phyloP scores from a whole-genome alignment of 2,888 invertebrate genomes.

The Neoaliturus tenellus region DNA sequence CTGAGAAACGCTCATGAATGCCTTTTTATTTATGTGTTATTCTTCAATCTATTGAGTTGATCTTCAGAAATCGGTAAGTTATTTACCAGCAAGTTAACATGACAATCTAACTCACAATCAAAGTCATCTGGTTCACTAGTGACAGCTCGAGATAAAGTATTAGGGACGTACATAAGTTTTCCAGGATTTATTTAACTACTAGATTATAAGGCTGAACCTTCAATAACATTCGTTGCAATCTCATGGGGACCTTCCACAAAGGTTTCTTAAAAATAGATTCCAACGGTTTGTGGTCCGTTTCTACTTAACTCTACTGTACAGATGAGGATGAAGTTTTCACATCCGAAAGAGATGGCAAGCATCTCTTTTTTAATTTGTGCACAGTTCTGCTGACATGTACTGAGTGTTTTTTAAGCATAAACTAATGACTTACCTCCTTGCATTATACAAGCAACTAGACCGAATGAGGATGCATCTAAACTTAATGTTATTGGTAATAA shows the following conservation, averaged over 20 bases:
- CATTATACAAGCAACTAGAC: constrained; percentile 68
- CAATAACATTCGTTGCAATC: constrained; percentile 57
- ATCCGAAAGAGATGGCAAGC: constrained; percentile 68
- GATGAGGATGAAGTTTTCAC: constrained; percentile 69
- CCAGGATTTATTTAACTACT: constrained; percentile 49
- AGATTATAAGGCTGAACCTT: constrained; percentile 53
- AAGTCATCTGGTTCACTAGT: constrained; percentile 50
- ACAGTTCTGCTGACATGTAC: constrained; percentile 66
- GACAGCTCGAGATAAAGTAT: constrained; percentile 54
- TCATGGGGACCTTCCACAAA: constrained; percentile 55
- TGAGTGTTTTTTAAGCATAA: constrained; percentile 69
- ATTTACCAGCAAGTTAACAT: constrained; percentile 25
- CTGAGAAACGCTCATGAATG: too few species aligned
- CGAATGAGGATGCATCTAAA: constrained; percentile 67
- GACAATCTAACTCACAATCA: constrained; percentile 40
- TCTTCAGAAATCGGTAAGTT: constrained; percentile 50
- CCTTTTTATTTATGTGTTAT: too few species aligned
- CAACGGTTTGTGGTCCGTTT: constrained; percentile 69
- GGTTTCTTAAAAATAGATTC: constrained; percentile 66
- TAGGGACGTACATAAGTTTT: constrained; percentile 65
- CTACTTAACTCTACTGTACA: constrained; percentile 67
- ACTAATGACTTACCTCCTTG: constrained; percentile 68
- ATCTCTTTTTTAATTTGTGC: constrained; percentile 70
- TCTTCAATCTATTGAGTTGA: constrained; percentile 22
- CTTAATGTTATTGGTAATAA: constrained; percentile 65